phyloP scores from a whole-genome alignment of 2,888 invertebrate genomes.

The Gryllus longicercus region DNA sequence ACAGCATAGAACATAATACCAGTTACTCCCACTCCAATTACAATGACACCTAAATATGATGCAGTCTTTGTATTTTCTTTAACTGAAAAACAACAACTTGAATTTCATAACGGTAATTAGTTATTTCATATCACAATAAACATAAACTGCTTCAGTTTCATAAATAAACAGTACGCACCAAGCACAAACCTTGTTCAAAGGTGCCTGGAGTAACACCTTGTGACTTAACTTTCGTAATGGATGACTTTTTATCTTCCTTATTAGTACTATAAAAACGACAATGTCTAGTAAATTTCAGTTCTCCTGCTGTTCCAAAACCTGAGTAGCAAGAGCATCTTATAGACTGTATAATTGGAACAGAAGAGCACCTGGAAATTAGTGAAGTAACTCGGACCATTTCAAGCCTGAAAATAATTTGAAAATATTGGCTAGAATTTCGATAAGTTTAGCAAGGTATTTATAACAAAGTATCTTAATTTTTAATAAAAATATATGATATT shows the following conservation, averaged over 20 bases:
- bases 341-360: too few species aligned
- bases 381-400: too few species aligned
- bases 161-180: background rate
- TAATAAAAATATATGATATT: too few species aligned
- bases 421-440: too few species aligned
- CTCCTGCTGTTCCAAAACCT: background rate
- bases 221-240: background rate
- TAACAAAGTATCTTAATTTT: too few species aligned
- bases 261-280: background rate
- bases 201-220: background rate
- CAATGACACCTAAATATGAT: conserved; percentile 77
- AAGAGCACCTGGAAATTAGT: too few species aligned
- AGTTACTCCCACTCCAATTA: conserved; percentile 76
- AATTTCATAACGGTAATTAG: too few species aligned
- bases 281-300: background rate
- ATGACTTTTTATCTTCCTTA: background rate
- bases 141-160: too few species aligned
- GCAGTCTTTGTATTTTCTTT: conserved; percentile 89
- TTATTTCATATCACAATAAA: too few species aligned
- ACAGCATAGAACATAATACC: conserved; percentile 79
- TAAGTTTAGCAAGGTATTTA: too few species aligned
- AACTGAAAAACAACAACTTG: conserved; percentile 51
- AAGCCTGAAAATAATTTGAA: too few species aligned
- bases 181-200: background rate
- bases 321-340: too few species aligned